Evolutionary conservation across 2,113 vertebrate species (phyloP).

Genomic region (Clarias magur): DNA sequence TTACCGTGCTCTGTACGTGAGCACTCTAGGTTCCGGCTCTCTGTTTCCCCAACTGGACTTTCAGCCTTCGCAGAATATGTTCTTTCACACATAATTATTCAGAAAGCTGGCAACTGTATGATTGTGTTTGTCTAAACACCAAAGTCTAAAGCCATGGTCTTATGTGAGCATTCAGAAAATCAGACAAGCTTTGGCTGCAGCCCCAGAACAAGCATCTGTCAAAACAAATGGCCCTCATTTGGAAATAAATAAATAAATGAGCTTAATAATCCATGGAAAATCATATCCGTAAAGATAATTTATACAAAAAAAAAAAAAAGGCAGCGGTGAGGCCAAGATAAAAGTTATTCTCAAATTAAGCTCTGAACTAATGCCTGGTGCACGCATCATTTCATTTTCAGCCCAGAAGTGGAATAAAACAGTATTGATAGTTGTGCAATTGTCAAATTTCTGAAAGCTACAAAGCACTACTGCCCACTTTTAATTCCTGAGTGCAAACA

Average conservation of each 20-base stretch:
- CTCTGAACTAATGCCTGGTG: slow-evolving; percentile 48
- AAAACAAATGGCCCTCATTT: slow-evolving; percentile 74
- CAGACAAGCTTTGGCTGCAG: slow-evolving; percentile 72
- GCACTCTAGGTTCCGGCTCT: slow-evolving; percentile 48
- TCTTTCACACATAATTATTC: slow-evolving; percentile 68
- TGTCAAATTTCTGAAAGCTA: slow-evolving; percentile 49
- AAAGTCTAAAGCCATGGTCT: slow-evolving; percentile 71
- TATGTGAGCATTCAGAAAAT: slow-evolving; percentile 70
- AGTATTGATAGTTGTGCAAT: slow-evolving; percentile 40
- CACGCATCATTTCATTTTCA: slow-evolving; percentile 48
- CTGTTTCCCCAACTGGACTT: slow-evolving; percentile 54
- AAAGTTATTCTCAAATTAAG: slow-evolving; percentile 53
- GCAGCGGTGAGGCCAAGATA: slow-evolving; percentile 50
- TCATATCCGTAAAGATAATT: slow-evolving; percentile 58
- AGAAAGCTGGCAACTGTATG: slow-evolving; percentile 68
- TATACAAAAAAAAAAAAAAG: slow-evolving; percentile 47
- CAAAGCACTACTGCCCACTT: slow-evolving; percentile 20
- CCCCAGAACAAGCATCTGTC: slow-evolving; percentile 79
- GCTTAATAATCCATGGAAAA: slow-evolving; percentile 60
- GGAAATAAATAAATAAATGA: slow-evolving; percentile 67
- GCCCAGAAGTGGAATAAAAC: slow-evolving; percentile 40
- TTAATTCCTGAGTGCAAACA: not conserved
- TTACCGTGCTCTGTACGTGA: slow-evolving; percentile 49
- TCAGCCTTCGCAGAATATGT: slow-evolving; percentile 60
- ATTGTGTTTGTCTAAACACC: slow-evolving; percentile 73